These are phyloP conservation scores for Apeira syringaria DNA, from an alignment of 2,888 invertebrate genomes.

Conservation along the genomic window DNA sequence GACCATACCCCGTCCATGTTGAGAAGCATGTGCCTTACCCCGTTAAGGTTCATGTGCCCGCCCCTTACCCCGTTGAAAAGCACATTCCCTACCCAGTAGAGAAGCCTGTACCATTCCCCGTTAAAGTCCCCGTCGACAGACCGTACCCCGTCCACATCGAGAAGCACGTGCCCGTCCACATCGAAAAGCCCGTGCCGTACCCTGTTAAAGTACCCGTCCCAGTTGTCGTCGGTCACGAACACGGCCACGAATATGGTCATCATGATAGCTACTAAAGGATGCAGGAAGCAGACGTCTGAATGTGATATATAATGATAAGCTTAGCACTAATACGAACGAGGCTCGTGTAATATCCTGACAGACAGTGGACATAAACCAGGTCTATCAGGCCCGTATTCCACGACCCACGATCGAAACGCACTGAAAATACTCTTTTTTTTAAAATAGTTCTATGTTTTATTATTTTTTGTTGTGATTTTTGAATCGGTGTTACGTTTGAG, in stretches of 20 bases:
- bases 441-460: conserved; percentile 57
- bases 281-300: conserved; percentile 79
- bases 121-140: conserved; percentile 85
- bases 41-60: conserved; percentile 87
- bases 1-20: conserved; percentile 77
- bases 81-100: conserved; percentile 87
- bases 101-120: conserved; percentile 86
- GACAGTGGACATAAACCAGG: conserved; percentile 57
- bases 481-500: conserved; percentile 75
- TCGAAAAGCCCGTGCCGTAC: conserved; percentile 85
- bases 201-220: conserved; percentile 85
- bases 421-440: conserved; percentile 66
- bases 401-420: conserved; percentile 59
- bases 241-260: conserved; percentile 78
- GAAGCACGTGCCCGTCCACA: conserved; percentile 85
- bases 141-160: conserved; percentile 87
- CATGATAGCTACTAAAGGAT: conserved; percentile 81
- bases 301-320: conserved; percentile 82
- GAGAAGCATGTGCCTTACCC: conserved; percentile 76
- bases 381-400: conserved; percentile 46
- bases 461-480: conserved; percentile 56
- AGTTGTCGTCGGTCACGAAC: conserved; percentile 73
- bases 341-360: conserved; percentile 50
- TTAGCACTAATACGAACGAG: conserved; percentile 69
- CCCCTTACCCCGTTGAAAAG: conserved; percentile 85